Conservation (phyloP, 2,113 vertebrate genomes). For the Todiramphus saurophagus region DNA sequence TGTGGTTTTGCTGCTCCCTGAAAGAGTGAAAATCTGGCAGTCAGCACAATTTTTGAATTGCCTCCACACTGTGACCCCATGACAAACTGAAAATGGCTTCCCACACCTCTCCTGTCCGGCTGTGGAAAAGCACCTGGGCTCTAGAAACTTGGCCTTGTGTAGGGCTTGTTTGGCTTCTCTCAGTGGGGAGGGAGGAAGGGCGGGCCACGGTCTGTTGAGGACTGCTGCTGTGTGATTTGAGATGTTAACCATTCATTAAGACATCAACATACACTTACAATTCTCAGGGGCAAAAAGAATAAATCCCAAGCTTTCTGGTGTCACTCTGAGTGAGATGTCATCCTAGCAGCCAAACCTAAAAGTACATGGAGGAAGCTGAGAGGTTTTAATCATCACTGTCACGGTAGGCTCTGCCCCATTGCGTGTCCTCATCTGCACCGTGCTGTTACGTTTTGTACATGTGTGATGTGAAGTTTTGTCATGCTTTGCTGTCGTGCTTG, state of each 20-base stretch:
- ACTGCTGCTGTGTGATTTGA: neutral
- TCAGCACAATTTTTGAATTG: neutral
- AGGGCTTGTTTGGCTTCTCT: neutral
- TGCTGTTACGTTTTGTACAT: rapidly evolving
- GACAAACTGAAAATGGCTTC: neutral
- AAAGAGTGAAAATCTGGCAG: neutral
- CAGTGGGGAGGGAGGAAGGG: neutral
- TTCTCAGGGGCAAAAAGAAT: neutral
- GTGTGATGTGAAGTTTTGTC: neutral
- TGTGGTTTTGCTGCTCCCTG: neutral
- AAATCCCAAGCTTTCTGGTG: neutral
- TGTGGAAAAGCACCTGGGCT: neutral
- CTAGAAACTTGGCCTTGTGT: neutral
- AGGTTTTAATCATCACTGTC: neutral
- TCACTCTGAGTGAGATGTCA: neutral
- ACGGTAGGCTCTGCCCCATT: neutral
- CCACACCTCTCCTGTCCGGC: neutral
- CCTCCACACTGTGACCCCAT: neutral
- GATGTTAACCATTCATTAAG: neutral
- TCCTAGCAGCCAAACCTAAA: neutral
- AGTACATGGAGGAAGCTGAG: neutral
- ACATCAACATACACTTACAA: neutral
- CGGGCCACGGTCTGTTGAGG: neutral
- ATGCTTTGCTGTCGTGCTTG: neutral
- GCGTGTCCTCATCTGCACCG: rapidly evolving